phyloP scores from a whole-genome alignment of 1,140 invertebrate genomes.

The Drosophila kanapiae region DNA sequence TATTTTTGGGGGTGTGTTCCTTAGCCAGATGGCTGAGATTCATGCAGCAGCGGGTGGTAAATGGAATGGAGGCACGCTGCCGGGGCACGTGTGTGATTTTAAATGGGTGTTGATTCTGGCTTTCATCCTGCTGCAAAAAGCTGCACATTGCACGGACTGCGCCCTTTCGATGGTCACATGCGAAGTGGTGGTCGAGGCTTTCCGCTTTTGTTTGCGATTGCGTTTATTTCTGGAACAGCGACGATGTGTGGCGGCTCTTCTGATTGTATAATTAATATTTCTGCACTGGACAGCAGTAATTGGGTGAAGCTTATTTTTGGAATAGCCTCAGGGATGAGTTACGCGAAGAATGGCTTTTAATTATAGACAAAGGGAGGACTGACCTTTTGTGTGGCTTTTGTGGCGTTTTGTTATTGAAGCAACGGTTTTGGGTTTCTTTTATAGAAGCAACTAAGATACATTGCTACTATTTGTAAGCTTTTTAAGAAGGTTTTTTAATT shows the following conservation, averaged over 20 bases:
- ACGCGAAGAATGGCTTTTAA: background rate
- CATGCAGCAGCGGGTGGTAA: conserved; percentile 9
- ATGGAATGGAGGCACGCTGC: conserved; percentile 18
- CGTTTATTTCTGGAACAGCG: conserved; percentile 11
- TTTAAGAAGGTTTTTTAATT: no score
- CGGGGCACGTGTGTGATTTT: conserved; percentile 55
- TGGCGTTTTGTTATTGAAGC: background rate
- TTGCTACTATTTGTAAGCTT: background rate
- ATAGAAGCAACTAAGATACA: background rate
- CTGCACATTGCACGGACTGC: conserved; percentile 32
- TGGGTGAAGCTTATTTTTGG: conserved; percentile 2
- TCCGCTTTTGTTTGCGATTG: conserved; percentile 25
- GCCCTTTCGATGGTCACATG: conserved; percentile 41
- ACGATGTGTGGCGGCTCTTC: background rate
- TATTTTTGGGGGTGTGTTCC: conserved; percentile 33
- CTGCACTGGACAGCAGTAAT: conserved; percentile 15
- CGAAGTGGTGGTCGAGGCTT: conserved; percentile 11
- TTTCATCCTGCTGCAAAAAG: conserved; percentile 16
- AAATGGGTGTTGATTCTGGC: conserved; percentile 7
- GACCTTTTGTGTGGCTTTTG: background rate
- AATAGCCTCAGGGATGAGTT: conserved; percentile 3
- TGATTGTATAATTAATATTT: conserved; percentile 26
- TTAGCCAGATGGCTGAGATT: conserved; percentile 10
- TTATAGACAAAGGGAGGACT: background rate
- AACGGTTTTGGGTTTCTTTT: no score